Evolutionary conservation across 2,113 vertebrate species (phyloP).

Genomic region (Clupea harengus): DNA sequence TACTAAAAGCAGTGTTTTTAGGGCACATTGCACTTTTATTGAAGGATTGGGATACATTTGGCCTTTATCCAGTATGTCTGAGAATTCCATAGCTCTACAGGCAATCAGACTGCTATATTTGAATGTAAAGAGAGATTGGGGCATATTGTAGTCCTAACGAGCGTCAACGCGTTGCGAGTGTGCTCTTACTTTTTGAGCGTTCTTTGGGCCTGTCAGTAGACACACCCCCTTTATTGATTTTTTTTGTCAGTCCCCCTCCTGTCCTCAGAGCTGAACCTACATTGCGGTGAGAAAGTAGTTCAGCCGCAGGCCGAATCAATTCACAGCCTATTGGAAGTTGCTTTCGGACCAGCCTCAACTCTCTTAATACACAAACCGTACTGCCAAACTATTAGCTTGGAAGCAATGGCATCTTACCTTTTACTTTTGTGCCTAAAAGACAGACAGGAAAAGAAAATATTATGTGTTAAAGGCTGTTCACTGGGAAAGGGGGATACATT

Average conservation of each 20-base stretch:
- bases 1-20: background rate
- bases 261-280: conserved; percentile 61
- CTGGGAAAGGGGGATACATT: background rate
- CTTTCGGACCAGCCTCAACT: conserved; percentile 55
- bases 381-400: background rate
- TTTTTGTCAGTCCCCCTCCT: conserved; percentile 53
- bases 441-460: conserved; percentile 18
- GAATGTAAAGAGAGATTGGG: background rate
- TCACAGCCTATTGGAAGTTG: conserved; percentile 62
- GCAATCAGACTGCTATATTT: background rate
- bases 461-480: conserved; percentile 26
- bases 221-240: background rate
- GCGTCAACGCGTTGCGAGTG: background rate
- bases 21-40: background rate
- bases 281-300: conserved; percentile 63
- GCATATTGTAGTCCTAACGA: background rate
- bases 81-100: background rate
- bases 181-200: background rate
- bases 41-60: background rate
- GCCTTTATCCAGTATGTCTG: background rate
- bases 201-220: background rate
- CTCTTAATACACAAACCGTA: background rate
- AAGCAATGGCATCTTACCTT: conserved; percentile 25
- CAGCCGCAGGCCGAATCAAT: conserved; percentile 69
- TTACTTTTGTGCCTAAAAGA: background rate